Percentiles rank a stretch among this genome's conserved stretches.
phyloP scores from a whole-genome alignment of 1,140 invertebrate genomes.

The Carcinoscorpius rotundicauda region DNA sequence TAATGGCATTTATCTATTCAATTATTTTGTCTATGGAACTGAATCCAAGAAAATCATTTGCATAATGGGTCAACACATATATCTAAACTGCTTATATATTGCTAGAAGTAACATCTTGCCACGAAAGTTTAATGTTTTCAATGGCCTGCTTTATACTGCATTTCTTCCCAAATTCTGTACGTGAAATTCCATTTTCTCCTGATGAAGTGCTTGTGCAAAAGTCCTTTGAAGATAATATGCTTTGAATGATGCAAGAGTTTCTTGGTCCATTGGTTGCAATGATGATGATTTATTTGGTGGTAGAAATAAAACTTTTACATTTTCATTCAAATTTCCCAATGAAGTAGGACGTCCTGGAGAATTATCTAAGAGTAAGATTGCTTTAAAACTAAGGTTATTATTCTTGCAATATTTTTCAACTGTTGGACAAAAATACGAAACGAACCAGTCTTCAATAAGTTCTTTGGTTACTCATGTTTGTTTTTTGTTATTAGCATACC shows the following conservation, averaged over 20 bases:
- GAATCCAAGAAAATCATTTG: no score
- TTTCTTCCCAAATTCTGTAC: no score
- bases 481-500: slow-evolving; percentile 30
- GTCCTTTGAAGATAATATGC: slow-evolving; percentile 14
- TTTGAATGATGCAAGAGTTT: slow-evolving; percentile 23
- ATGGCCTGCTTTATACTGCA: no score
- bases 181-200: no score
- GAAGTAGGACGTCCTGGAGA: slow-evolving; percentile 13
- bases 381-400: slow-evolving; percentile 18
- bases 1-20: no score
- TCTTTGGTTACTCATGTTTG: slow-evolving; percentile 31
- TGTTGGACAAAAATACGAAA: slow-evolving; percentile 8
- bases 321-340: slow-evolving; percentile 13
- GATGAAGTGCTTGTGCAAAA: background rate
- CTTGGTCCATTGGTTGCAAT: slow-evolving; percentile 25
- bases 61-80: no score
- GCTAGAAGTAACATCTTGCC: no score
- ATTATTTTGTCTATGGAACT: no score
- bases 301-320: slow-evolving; percentile 20
- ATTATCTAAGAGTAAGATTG: slow-evolving; percentile 21
- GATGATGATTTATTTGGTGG: slow-evolving; percentile 15
- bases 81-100: no score
- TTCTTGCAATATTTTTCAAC: slow-evolving; percentile 14
- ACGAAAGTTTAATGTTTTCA: no score
- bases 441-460: slow-evolving; percentile 33